A percentile compares a stretch with the other conserved stretches of the same genome.
phyloP scores from a whole-genome alignment of 2,888 invertebrate genomes.

The Ectemnius lituratus region DNA sequence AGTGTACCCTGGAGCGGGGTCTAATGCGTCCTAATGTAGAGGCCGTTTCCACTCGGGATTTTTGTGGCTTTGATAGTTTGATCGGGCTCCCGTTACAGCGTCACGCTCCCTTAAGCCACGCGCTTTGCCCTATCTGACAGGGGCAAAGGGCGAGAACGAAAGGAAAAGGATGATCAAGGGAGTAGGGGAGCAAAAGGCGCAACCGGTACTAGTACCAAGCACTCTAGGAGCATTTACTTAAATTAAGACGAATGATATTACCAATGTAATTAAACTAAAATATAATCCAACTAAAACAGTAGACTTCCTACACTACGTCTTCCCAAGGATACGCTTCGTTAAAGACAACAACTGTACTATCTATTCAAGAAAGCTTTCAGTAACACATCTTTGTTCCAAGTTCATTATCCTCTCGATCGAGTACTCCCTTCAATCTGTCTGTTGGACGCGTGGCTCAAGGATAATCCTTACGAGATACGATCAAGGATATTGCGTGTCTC shows the following conservation, averaged over 20 bases:
- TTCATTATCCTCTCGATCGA: too few species aligned
- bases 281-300: background rate
- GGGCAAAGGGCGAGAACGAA: background rate
- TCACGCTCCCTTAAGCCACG: conserved; percentile 4
- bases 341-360: too few species aligned
- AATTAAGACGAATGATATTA: conserved; percentile 34
- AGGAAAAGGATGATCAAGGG: background rate
- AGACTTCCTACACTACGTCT: too few species aligned
- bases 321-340: too few species aligned
- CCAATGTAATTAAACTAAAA: background rate
- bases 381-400: too few species aligned
- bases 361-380: too few species aligned
- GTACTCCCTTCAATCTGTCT: too few species aligned
- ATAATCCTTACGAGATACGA: too few species aligned
- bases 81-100: conserved; percentile 19
- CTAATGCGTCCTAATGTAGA: conserved; percentile 9
- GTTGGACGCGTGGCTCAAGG: too few species aligned
- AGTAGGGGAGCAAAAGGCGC: background rate
- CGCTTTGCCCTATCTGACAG: background rate
- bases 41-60: conserved; percentile 28
- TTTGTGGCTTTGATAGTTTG: conserved; percentile 25
- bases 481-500: too few species aligned
- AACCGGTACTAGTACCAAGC: background rate
- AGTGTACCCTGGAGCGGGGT: background rate
- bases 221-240: background rate